These are phyloP conservation scores for Zaprionus nigranus DNA, from an alignment of 1,140 invertebrate genomes.

Conservation along the genomic window DNA sequence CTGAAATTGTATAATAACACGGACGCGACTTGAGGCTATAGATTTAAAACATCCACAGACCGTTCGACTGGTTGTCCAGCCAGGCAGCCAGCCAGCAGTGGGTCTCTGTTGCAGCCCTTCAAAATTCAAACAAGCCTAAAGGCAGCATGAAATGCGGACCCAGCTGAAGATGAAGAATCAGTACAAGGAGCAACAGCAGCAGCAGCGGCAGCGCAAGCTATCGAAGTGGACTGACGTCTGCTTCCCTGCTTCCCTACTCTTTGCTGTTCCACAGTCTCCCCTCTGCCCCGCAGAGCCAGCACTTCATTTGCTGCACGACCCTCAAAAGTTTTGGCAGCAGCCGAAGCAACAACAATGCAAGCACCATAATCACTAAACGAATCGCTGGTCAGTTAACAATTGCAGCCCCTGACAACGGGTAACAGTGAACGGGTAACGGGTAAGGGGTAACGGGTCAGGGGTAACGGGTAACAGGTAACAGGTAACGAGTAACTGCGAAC, in stretches of 20 bases:
- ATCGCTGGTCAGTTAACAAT: constrained; percentile 49
- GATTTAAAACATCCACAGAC: not conserved
- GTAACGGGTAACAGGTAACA: not conserved
- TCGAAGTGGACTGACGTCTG: constrained; percentile 26
- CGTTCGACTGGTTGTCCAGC: not conserved
- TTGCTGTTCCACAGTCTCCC: not conserved
- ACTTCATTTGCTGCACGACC: constrained; percentile 37
- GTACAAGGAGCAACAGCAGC: not conserved
- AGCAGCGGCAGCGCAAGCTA: constrained; percentile 11
- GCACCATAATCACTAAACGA: constrained; percentile 65
- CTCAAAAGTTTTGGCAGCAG: constrained; percentile 34
- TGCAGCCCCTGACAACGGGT: constrained; percentile 6
- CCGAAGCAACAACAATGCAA: constrained; percentile 36
- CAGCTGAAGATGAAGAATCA: not conserved
- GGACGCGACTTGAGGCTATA: constrained; percentile 11
- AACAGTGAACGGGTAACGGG: not conserved
- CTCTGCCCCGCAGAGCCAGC: not conserved
- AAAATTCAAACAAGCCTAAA: constrained; percentile 37
- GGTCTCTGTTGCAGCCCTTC: constrained; percentile 11
- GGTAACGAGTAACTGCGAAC: not conserved
- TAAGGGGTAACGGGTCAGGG: not conserved
- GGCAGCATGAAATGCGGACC: constrained; percentile 16
- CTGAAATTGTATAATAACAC: not conserved
- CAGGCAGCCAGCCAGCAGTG: not conserved
- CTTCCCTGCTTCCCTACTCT: not conserved